A percentile compares a stretch with the other conserved stretches of the same genome.
These are phyloP conservation scores for Lophochroa leadbeateri DNA, from an alignment of 2,113 vertebrate species.

Conservation along the genomic window DNA sequence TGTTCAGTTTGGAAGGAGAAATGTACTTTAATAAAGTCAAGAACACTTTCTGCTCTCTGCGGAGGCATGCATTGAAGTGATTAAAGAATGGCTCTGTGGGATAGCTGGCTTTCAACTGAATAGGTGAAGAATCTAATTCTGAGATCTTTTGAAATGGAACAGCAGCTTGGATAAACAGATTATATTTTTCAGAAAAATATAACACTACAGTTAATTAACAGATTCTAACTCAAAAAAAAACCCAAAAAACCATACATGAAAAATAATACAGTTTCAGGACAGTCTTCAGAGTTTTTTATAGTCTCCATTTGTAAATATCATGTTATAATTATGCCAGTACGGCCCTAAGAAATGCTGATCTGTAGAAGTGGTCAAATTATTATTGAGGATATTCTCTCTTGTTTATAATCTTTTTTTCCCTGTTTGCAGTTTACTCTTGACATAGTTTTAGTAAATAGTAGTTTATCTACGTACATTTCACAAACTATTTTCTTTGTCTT, in stretches of 20 bases:
- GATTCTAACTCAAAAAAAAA: neutral
- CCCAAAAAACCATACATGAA: neutral
- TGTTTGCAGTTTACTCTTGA: neutral
- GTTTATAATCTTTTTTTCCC: neutral
- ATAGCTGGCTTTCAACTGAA: constrained; percentile 32
- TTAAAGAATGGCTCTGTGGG: constrained; percentile 60
- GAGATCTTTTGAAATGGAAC: constrained; percentile 49
- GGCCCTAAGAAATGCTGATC: neutral
- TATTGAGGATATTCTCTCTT: neutral
- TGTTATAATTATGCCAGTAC: neutral
- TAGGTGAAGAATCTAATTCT: constrained; percentile 38
- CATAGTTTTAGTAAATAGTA: neutral
- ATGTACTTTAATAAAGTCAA: constrained; percentile 30
- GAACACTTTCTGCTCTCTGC: constrained; percentile 23
- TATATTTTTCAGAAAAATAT: neutral
- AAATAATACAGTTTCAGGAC: neutral
- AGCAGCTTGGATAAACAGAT: constrained; percentile 40
- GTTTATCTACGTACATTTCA: neutral
- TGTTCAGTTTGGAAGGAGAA: constrained; percentile 19
- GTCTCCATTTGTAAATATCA: neutral
- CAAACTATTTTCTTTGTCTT: neutral
- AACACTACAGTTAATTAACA: constrained; percentile 12
- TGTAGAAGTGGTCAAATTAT: neutral
- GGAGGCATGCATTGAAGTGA: constrained; percentile 34
- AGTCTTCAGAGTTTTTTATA: neutral